Conservation (phyloP, 2,797 vertebrate genomes). For the Rhinogobio ventralis region DNA sequence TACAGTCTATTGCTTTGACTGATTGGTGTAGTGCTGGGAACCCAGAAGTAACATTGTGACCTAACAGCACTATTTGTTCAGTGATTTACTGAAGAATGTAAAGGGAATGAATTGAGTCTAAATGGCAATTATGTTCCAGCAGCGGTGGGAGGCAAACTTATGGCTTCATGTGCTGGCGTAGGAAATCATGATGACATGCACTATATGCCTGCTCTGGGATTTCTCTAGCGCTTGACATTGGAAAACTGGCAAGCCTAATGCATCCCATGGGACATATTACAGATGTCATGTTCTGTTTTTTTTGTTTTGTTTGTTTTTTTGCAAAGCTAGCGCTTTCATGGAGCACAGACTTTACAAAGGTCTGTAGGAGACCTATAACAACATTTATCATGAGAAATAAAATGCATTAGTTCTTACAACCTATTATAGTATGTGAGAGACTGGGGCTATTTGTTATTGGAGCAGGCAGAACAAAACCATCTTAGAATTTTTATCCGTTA, state of each 20-base stretch:
- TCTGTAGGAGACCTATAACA: neutral
- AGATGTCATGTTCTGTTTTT: neutral
- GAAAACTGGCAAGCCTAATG: constrained; percentile 24
- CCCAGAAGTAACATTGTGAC: constrained; percentile 37
- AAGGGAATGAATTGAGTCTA: constrained; percentile 45
- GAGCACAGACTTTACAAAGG: neutral
- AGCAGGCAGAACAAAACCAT: neutral
- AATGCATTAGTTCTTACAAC: neutral
- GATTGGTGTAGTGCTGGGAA: constrained; percentile 21
- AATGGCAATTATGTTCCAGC: constrained; percentile 38
- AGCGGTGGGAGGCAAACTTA: constrained; percentile 29
- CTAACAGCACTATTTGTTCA: constrained; percentile 40
- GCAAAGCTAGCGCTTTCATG: neutral
- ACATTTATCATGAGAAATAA: constrained; percentile 15
- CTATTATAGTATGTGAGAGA: neutral
- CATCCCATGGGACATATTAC: constrained; percentile 20
- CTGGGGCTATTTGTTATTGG: neutral
- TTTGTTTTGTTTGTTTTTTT: neutral
- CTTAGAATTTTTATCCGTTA: neutral
- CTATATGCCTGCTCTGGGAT: constrained; percentile 17
- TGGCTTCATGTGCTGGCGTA: constrained; percentile 18
- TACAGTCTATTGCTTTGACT: constrained; percentile 39
- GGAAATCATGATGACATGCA: constrained; percentile 33
- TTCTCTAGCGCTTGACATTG: constrained; percentile 28
- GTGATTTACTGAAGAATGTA: constrained; percentile 42